phyloP scores from a whole-genome alignment of 1,140 invertebrate species.

The Riptortus pedestris region DNA sequence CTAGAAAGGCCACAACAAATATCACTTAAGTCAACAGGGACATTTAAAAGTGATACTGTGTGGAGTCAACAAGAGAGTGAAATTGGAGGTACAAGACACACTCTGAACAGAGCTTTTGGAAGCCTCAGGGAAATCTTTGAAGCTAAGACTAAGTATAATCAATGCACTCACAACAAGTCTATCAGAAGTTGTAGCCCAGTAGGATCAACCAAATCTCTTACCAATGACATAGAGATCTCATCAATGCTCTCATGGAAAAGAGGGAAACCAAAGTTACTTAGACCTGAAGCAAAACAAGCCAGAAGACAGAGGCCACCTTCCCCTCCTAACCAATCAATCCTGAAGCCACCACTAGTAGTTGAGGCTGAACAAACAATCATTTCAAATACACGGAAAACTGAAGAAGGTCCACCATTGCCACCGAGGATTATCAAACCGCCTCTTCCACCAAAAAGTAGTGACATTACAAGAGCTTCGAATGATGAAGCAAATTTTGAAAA shows the following conservation, averaged over 20 bases:
- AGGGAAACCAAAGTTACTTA: conserved; percentile 25
- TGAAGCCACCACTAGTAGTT: not conserved
- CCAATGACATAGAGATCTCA: conserved; percentile 30
- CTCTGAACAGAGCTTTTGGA: conserved; percentile 43
- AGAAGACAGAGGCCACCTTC: conserved; percentile 47
- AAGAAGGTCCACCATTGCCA: conserved; percentile 32
- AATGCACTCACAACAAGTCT: conserved; percentile 23
- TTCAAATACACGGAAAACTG: conserved; percentile 27
- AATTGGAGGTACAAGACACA: conserved; percentile 32
- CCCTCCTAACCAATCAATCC: conserved; percentile 18
- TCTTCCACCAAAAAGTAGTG: conserved; percentile 49
- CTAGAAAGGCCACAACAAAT: conserved; percentile 48
- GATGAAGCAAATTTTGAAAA: not conserved
- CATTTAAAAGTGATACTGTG: conserved; percentile 44
- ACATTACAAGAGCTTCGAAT: not conserved
- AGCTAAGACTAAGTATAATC: conserved; percentile 35
- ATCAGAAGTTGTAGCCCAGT: conserved; percentile 29
- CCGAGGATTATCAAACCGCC: conserved; percentile 36
- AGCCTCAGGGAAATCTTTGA: conserved; percentile 64
- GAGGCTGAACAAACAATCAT: conserved; percentile 29
- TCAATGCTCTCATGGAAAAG: conserved; percentile 24
- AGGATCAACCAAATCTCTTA: conserved; percentile 31
- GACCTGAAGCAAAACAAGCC: conserved; percentile 34
- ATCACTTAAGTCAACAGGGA: conserved; percentile 45
- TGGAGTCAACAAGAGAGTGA: not conserved